Evolutionary conservation across 64 coral and sea anemone species (phyloP).

Genomic region (Montipora sp.): DNA sequence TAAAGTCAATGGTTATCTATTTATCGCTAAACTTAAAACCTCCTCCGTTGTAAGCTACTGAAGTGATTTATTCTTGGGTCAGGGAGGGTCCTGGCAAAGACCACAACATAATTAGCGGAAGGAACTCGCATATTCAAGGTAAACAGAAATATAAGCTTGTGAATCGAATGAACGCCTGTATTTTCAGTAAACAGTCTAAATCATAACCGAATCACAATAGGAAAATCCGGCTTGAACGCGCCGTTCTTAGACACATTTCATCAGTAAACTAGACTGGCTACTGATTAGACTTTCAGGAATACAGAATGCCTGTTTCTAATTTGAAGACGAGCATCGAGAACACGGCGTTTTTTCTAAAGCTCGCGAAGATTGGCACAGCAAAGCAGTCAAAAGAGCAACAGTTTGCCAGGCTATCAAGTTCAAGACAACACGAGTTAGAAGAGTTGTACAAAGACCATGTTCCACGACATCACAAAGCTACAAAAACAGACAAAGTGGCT

Average conservation of each 20-base stretch:
- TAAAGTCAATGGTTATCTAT: slow-evolving; percentile 16
- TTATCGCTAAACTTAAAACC: background rate
- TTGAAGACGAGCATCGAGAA: slow-evolving; percentile 42
- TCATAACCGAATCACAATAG: background rate
- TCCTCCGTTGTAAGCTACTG: background rate
- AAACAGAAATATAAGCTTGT: too few relatives aligned
- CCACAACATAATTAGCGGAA: background rate
- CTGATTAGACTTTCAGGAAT: too few relatives aligned
- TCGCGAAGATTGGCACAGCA: slow-evolving; percentile 19
- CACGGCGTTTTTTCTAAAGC: slow-evolving; percentile 11
- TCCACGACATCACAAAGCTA: slow-evolving; percentile 43
- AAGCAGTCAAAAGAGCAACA: slow-evolving; percentile 22
- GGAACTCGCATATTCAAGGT: too few relatives aligned
- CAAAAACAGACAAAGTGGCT: slow-evolving; percentile 51
- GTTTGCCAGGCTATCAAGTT: slow-evolving; percentile 29
- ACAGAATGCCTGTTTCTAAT: slow-evolving; percentile 18
- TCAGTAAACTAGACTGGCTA: background rate
- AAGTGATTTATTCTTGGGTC: background rate
- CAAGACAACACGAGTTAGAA: slow-evolving; percentile 48
- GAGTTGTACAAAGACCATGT: slow-evolving; percentile 60
- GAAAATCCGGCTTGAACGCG: background rate
- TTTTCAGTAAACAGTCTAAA: background rate
- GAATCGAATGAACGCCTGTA: background rate
- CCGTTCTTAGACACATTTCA: background rate
- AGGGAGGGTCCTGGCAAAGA: background rate